A percentile compares a stretch with the other conserved stretches of the same genome.
Conservation (phyloP, 2,797 vertebrate species). For the Sebastes minor region DNA sequence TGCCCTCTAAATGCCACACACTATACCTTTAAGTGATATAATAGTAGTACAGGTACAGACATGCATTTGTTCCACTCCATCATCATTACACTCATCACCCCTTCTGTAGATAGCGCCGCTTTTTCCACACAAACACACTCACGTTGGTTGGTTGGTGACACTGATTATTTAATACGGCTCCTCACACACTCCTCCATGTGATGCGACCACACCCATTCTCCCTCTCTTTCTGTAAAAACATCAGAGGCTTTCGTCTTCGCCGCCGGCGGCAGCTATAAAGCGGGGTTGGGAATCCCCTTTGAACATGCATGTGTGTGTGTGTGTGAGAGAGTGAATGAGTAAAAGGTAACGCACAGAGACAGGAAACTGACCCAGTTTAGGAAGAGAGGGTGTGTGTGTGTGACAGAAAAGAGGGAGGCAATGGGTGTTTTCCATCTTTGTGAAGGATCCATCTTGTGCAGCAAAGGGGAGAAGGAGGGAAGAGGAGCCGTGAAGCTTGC, state of each 20-base stretch:
- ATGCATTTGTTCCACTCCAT: neutral
- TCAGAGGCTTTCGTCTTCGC: conserved; percentile 1
- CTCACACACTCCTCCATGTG: conserved; percentile 1
- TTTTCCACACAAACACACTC: conserved; percentile 30
- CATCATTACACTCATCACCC: neutral
- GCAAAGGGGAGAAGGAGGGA: conserved; percentile 43
- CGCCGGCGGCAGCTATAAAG: neutral
- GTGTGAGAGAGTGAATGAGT: conserved; percentile 9
- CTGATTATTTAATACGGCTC: conserved; percentile 17
- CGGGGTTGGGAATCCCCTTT: conserved; percentile 67
- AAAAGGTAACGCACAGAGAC: conserved; percentile 51
- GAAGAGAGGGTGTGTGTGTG: conserved; percentile 2
- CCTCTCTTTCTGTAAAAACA: neutral
- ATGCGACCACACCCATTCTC: conserved; percentile 48
- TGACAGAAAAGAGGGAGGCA: conserved; percentile 1
- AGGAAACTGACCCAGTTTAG: conserved; percentile 66
- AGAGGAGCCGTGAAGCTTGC: conserved; percentile 34
- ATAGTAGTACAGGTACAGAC: conserved; percentile 7
- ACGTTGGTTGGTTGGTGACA: neutral
- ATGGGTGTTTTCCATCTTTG: conserved; percentile 68
- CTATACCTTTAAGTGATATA: neutral
- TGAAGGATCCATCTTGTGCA: conserved; percentile 76
- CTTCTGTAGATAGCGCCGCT: neutral
- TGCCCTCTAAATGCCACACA: neutral
- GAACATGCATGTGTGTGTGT: conserved; percentile 19